Evolutionary conservation across 2,113 vertebrate species (phyloP).

Genomic region (Pyxicephalus adspersus): DNA sequence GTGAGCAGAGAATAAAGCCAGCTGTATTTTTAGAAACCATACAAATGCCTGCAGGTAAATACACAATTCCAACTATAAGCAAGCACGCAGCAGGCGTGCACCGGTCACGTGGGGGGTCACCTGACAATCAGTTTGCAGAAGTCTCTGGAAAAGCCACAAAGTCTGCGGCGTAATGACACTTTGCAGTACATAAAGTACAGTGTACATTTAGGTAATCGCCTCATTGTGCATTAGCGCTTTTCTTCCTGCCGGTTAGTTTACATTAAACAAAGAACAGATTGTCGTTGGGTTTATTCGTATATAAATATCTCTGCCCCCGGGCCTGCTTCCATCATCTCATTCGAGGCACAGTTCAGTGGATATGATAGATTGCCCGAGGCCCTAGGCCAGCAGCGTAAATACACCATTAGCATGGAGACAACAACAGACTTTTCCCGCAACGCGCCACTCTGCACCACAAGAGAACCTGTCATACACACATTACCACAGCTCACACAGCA

Average conservation of each 20-base stretch:
- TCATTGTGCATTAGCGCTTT: constrained; percentile 37
- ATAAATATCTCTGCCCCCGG: constrained; percentile 45
- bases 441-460: not conserved
- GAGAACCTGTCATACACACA: too few relatives aligned
- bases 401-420: constrained; percentile 19
- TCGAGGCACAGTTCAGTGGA: constrained; percentile 34
- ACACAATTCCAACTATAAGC: too few relatives aligned
- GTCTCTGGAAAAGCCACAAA: not conserved
- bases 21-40: too few relatives aligned
- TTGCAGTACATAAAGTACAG: constrained; percentile 19
- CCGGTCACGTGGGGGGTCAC: not conserved
- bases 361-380: constrained; percentile 22
- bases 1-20: too few relatives aligned
- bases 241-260: constrained; percentile 11
- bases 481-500: too few relatives aligned
- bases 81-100: too few relatives aligned
- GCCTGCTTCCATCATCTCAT: constrained; percentile 32
- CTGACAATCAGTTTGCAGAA: not conserved
- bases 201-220: constrained; percentile 29
- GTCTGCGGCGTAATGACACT: not conserved
- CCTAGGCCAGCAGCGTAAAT: constrained; percentile 27
- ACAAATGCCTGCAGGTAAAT: too few relatives aligned
- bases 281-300: constrained; percentile 28
- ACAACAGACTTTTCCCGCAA: constrained; percentile 19
- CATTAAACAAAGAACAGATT: constrained; percentile 50